Base-by-base conservation (phyloP, 2,113 vertebrate species). In the Grantiella picta region DNA sequence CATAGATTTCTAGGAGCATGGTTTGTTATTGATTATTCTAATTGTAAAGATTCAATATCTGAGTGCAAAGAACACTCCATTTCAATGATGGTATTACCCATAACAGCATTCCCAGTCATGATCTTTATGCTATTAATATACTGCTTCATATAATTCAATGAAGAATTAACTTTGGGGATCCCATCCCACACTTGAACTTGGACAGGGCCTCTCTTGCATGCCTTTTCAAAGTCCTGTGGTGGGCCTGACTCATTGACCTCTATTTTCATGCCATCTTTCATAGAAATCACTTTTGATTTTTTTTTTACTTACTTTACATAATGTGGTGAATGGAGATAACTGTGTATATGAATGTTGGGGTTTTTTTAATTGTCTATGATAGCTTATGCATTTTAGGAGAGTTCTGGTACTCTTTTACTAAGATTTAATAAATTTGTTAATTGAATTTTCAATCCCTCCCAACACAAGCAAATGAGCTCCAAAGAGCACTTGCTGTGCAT, bases 381-480 rank as follows among this genome's bases (percentile, higher is more conserved):
- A 98, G 97, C 90, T 98, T 97, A 98, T 15, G 60, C 94, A 89
- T 96, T 97, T 97, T 98, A 98, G 98, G 95, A 97, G 96, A 96
- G 91, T 97, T 96, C 89, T n/a, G 33, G 47, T 97, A 97, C 91
- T 94, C 91, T 94, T 96, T 97, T 97, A 93, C 94, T 96, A 97
- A 97, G 96, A 97, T 92, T 96, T 95, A 97, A 95, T 97, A 84
- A 94, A 92, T 97, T 97, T 97, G 65, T 96, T 97, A 97, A 97
- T 96, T 94, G 89, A 96, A 96, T 96, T 95, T 96, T 91, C 92
- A 95, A 87, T 89, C 92, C 79, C 45, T 96, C 96, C 86, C 93
- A 93, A 88, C 75, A 81, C 49, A 92, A 96, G 92, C 97, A 93
- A 95, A 91, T 90, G 76, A 82, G 76, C 97, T 97, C 96, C 86